Percentiles rank a stretch among this genome's conserved stretches.
These are phyloP conservation scores for Carlito syrichta DNA, from an alignment of 2,113 vertebrate genomes.

Conservation along the genomic window DNA sequence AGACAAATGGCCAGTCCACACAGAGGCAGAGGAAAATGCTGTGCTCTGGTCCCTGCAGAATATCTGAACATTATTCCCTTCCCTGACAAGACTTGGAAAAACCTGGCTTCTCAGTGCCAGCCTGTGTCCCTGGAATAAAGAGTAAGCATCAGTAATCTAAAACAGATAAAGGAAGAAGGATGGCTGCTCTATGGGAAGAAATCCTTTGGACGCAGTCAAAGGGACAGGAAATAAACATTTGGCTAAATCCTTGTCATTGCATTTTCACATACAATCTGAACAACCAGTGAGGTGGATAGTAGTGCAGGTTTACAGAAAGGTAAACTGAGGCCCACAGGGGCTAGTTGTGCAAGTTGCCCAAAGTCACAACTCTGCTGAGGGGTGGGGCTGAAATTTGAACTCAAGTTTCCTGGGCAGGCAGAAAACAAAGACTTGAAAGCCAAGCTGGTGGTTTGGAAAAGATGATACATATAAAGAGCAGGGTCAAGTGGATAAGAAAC, in stretches of 20 bases:
- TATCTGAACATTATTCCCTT: background rate
- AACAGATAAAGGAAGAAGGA: background rate
- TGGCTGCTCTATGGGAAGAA: background rate
- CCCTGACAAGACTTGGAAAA: background rate
- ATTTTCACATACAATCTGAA: background rate
- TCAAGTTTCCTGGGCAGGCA: background rate
- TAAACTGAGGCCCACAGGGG: background rate
- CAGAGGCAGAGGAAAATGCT: background rate
- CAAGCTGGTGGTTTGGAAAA: background rate
- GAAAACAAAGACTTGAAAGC: background rate
- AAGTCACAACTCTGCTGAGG: background rate
- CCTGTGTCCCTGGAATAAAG: background rate
- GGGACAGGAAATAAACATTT: background rate
- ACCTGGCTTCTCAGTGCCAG: background rate
- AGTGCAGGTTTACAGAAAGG: background rate
- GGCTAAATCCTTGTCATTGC: background rate
- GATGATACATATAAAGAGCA: background rate
- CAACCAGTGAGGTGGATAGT: background rate
- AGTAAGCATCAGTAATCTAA: background rate
- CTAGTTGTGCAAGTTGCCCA: background rate
- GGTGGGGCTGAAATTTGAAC: background rate
- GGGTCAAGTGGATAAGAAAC: background rate
- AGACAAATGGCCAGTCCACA: background rate
- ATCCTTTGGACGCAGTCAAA: background rate
- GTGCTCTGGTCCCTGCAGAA: too few relatives aligned